Evolutionary conservation across 1,140 invertebrate genomes (phyloP), one percentile per base, ranked within the genome.

Genomic region (Trissolcus basalis): DNA sequence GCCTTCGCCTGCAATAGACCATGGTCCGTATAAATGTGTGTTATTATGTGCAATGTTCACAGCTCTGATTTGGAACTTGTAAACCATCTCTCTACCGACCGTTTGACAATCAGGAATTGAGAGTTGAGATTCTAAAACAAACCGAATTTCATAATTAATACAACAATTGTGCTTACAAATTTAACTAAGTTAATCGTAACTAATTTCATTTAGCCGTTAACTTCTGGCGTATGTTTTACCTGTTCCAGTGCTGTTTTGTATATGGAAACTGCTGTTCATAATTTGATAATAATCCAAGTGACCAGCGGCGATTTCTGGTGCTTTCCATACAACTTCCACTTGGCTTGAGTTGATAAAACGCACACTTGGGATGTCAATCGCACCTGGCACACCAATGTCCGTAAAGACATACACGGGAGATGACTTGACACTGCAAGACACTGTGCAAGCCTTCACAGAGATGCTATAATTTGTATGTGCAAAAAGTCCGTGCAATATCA

Each of bases 391-490:
- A 60, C 93, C 93, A 63, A 93, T 91, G 48, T 88, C 85, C 10
- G 93, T 94, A 35, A 85, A 78, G 0, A 90, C 80, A 58, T 80
- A 79, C 49, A 91, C 82, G 0, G 82, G 74, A 50, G 81, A 63
- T 11, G 91, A 90, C 43, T 81, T 63, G 0, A 83, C 75, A 9
- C 93, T 93, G 77, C 92, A 93, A 11, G 91, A 83, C 41, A 92
- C 91, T 11, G 93, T 94, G 81, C 94, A 96, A 5, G 95, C 93
- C 27, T 88, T 80, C 0, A 95, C 90, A 14, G 86, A 86, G 6
- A 95, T 88, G 0, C 89, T 90, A 80, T 96, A 96, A 55, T 91
- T 91, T 3, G 89, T 90, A 72, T 91, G 71, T 0, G 86, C 69
- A 10, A 58, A 19, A 82, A 79, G 65, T 32, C 59, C 47, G 4